phyloP scores from a whole-genome alignment of 2,113 vertebrate genomes.

The Nyctereutes procyonoides region DNA sequence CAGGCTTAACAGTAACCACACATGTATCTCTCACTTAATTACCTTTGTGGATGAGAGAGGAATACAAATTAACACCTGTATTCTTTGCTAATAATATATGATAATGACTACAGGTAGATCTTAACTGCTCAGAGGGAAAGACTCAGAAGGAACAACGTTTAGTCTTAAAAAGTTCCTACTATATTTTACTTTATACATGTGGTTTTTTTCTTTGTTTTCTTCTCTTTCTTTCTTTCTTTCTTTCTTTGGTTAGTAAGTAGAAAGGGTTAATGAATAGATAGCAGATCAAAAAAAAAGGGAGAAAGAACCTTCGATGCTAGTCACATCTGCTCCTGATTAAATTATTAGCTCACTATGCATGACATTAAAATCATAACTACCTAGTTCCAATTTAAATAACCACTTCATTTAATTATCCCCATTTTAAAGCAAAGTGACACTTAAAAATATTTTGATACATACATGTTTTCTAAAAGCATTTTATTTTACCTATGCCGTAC shows the following conservation, averaged over 20 bases:
- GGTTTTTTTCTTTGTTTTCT: not conserved
- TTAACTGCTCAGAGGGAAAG: not conserved
- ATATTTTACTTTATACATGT: not conserved
- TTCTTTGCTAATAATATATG: not conserved
- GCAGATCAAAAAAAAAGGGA: not conserved
- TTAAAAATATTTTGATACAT: constrained; percentile 4
- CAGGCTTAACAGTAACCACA: not conserved
- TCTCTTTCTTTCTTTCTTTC: not conserved
- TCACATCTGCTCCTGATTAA: not conserved
- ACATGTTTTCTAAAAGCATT: not conserved
- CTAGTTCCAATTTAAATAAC: not conserved
- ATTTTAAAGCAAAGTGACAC: constrained; percentile 39
- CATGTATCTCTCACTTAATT: not conserved
- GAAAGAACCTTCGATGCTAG: not conserved
- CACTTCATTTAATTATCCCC: not conserved
- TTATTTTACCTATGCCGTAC: not conserved
- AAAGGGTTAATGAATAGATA: not conserved
- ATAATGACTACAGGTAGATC: not conserved
- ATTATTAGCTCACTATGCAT: not conserved
- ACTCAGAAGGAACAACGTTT: not conserved
- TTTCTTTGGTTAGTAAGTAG: not conserved
- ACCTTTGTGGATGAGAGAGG: not conserved
- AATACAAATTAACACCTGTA: not conserved
- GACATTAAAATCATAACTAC: constrained; percentile 1
- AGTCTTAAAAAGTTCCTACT: not conserved